Percentiles rank a stretch among this genome's conserved stretches.
phyloP scores from a whole-genome alignment of 2,113 vertebrate species.

The Macaca fascicularis region T2T-MFA8v1.1 NC_088381.1:43547501-43548000 shows the following conservation, averaged over 20 bases:
- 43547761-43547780: no score
- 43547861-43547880: background rate
- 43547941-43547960: background rate
- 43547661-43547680: background rate
- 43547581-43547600: background rate
- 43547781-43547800: constrained; percentile 17
- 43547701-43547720: background rate
- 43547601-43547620: background rate
- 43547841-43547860: background rate
- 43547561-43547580: background rate
- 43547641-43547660: background rate
- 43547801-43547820: background rate
- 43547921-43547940: background rate
- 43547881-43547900: background rate
- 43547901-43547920: background rate
- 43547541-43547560: background rate
- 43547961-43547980: background rate
- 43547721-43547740: no score
- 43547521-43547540: background rate
- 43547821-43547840: constrained; percentile 16
- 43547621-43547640: background rate
- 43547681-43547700: background rate
- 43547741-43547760: no score
- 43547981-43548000: background rate
- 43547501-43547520: background rate